These are phyloP conservation scores for Agrilus mali DNA, from an alignment of 2,888 invertebrate species.

Conservation along the genomic window DNA sequence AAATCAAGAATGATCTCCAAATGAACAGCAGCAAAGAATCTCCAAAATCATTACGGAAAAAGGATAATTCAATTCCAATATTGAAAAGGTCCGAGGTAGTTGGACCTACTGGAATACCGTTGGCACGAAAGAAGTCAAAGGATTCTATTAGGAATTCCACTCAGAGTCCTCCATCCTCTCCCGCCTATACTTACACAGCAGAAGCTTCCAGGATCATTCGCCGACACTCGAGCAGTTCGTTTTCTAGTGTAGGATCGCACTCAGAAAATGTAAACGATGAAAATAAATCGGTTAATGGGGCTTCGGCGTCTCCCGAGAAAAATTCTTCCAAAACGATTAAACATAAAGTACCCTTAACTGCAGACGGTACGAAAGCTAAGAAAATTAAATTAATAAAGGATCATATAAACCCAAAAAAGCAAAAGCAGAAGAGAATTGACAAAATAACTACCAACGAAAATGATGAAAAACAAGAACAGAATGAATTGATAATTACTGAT, in stretches of 20 bases:
- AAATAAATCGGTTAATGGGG: slow-evolving; percentile 21
- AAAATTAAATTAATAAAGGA: not conserved
- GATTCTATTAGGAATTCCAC: slow-evolving; percentile 29
- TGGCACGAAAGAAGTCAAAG: slow-evolving; percentile 30
- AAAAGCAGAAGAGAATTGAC: too few species aligned
- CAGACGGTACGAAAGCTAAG: not conserved
- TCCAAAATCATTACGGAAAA: slow-evolving; percentile 36
- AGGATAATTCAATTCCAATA: slow-evolving; percentile 28
- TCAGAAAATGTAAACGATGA: slow-evolving; percentile 41
- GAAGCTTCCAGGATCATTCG: slow-evolving; percentile 72
- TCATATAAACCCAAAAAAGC: not conserved
- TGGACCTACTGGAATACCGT: slow-evolving; percentile 5
- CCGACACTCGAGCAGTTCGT: slow-evolving; percentile 72
- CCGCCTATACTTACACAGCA: slow-evolving; percentile 51
- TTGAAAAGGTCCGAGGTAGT: not conserved
- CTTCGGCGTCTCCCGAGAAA: slow-evolving; percentile 1
- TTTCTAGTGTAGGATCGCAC: slow-evolving; percentile 39
- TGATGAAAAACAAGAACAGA: not conserved
- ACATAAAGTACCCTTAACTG: not conserved
- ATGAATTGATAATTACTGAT: not conserved
- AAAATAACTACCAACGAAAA: not conserved
- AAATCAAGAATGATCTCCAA: slow-evolving; percentile 28
- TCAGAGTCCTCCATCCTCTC: slow-evolving; percentile 40
- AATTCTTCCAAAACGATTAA: not conserved
- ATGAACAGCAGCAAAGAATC: slow-evolving; percentile 28